Conservation (phyloP, 2,797 vertebrate species). For the Kryptolebias ocellatus region DNA sequence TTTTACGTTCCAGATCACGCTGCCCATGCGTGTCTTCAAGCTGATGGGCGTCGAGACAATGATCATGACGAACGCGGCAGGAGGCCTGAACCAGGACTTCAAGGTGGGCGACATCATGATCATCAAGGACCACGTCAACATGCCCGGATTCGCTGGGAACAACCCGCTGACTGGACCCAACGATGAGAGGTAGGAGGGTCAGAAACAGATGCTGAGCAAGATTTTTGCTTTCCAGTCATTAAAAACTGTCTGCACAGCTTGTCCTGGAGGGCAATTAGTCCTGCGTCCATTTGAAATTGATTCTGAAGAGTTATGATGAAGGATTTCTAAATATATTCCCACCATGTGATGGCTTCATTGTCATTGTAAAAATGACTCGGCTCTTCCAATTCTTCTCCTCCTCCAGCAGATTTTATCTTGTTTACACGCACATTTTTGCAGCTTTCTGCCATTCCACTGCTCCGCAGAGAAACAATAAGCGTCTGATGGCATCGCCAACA, state of each 20-base stretch:
- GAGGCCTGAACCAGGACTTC: conserved; percentile 88
- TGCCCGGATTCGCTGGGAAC: conserved; percentile 86
- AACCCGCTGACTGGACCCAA: conserved; percentile 88
- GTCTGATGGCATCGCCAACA: conserved; percentile 6
- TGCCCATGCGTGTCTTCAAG: conserved; percentile 89
- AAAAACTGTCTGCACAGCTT: no score
- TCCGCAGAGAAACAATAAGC: neutral
- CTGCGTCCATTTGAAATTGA: no score
- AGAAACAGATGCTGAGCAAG: neutral
- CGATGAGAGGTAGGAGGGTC: conserved; percentile 82
- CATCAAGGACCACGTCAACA: conserved; percentile 91
- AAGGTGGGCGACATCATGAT: conserved; percentile 92
- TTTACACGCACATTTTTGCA: conserved; percentile 6
- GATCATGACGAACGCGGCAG: conserved; percentile 91
- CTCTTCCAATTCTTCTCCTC: neutral
- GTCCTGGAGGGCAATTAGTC: neutral
- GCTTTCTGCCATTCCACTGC: conserved; percentile 5
- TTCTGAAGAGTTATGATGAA: no score
- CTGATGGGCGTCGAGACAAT: conserved; percentile 87
- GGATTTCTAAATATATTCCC: neutral
- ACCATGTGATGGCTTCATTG: neutral
- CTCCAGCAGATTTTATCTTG: neutral
- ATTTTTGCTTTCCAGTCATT: neutral
- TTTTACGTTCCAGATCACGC: conserved; percentile 80
- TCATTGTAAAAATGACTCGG: conserved; percentile 7